Evolutionary conservation across 1,140 invertebrate genomes (phyloP).

Genomic region (Drosophila gunungcola): DNA sequence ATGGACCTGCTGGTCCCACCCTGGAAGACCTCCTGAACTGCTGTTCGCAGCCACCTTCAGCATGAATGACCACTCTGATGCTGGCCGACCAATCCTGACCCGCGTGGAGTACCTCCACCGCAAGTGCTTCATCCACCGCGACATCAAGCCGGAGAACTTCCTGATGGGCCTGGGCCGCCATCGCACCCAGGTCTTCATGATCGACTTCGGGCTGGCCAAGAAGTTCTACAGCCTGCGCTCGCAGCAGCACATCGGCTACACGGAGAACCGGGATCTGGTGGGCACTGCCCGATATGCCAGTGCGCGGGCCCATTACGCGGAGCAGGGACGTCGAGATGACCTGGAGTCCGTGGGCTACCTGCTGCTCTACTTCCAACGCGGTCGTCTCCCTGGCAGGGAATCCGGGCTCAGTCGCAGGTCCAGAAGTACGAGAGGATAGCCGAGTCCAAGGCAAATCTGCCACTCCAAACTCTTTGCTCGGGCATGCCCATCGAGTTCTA

Average conservation of each 20-base stretch:
- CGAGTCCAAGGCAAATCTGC: constrained; percentile 96
- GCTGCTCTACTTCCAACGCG: constrained; percentile 95
- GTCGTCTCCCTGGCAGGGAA: constrained; percentile 95
- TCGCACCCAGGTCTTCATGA: constrained; percentile 95
- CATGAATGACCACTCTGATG: constrained; percentile 97
- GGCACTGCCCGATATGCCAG: constrained; percentile 97
- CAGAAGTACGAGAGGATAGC: constrained; percentile 98
- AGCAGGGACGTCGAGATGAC: constrained; percentile 94
- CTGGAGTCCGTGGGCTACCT: constrained; percentile 97
- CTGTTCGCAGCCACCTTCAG: constrained; percentile 95
- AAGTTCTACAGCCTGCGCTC: constrained; percentile 94
- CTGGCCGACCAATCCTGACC: constrained; percentile 94
- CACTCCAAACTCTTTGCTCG: constrained; percentile 94
- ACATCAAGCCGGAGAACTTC: constrained; percentile 97
- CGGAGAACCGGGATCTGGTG: constrained; percentile 96
- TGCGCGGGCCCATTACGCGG: constrained; percentile 96
- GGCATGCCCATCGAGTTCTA: constrained; percentile 96
- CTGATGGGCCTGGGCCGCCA: constrained; percentile 97
- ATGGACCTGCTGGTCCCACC: constrained; percentile 96
- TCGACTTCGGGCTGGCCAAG: constrained; percentile 97
- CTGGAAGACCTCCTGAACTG: constrained; percentile 97
- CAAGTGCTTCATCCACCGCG: constrained; percentile 96
- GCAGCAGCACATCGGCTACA: constrained; percentile 92
- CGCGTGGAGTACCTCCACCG: constrained; percentile 95
- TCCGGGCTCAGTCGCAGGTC: constrained; percentile 94